Evolutionary conservation across 1,140 invertebrate species (phyloP), one percentile per base, ranked within the genome.

Genomic region (Monomorium pharaonis): DNA sequence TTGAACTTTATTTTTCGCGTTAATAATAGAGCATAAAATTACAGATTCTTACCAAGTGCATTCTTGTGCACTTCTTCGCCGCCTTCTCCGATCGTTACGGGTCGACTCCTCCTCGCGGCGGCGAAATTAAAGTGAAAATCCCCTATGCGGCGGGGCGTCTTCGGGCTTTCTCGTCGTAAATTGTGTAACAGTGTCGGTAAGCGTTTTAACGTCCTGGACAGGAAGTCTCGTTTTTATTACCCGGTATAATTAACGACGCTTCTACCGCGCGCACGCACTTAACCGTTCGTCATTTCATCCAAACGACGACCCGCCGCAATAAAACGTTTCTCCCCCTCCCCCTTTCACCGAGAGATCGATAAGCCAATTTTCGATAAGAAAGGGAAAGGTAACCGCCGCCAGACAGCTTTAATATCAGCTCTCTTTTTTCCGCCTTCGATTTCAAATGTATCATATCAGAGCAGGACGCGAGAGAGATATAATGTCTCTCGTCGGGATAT

Each of bases 91-190:
- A 83, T 83, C 67, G 67, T 83, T 74, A 83, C 42, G 51, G 33
- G 44, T 47, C 51, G 67, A 42, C 54, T 56, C 49, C 24, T 30
- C 58, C 51, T 58, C 37, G 42, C 37, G 21, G 33, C 33, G 67
- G 37, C 51, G 24, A 74, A 74, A 74, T 74, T 83, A 83, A 83
- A 83, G 67, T 83, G 78, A 83, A 83, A 83, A 83, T 74, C 54
- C 51, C 24, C 42, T n/a, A 58, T 30, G n/a, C n/a, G 51, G 37
- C 54, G 47, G 27, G 44, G 9, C 37, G 51, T 58, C 67, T 24
- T 83, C 78, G 78, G n/a, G 56, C 78, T 83, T 83, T 83, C 78
- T 74, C 78, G 42, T 42, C 78, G 33, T 83, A 83, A 74, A 83
- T 83, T 83, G 78, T 72, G 37, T 83, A 83, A 83, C 67, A 58